phyloP scores from a whole-genome alignment of 2,888 invertebrate species.

The Nomada fabriciana region DNA sequence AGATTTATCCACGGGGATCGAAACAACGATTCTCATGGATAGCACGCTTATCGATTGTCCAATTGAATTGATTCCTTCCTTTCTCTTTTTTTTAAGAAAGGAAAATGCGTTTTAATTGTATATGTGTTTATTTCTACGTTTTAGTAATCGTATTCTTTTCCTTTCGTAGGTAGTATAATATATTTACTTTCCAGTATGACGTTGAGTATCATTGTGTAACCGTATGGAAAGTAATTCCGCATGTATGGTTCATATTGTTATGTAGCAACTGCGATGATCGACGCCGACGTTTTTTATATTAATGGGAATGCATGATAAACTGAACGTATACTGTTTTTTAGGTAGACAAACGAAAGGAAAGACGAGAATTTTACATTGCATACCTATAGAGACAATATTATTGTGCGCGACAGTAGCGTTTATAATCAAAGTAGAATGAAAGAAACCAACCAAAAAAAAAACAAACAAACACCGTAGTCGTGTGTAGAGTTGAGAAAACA shows the following conservation, averaged over 20 bases:
- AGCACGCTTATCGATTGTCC: constrained; percentile 31
- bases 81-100: constrained; percentile 19
- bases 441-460: constrained; percentile 16
- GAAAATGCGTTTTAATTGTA: constrained; percentile 24
- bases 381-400: constrained; percentile 75
- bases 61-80: constrained; percentile 25
- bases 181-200: constrained; percentile 27
- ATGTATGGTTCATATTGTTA: constrained; percentile 43
- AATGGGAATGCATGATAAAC: constrained; percentile 53
- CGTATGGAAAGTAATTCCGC: constrained; percentile 37
- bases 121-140: constrained; percentile 40
- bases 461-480: constrained; percentile 45
- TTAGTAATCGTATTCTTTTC: constrained; percentile 22
- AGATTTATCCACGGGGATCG: constrained; percentile 28
- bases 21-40: constrained; percentile 11
- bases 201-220: constrained; percentile 38
- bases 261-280: constrained; percentile 38
- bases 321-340: constrained; percentile 57
- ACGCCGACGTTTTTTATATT: constrained; percentile 40
- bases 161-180: constrained; percentile 27
- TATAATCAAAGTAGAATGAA: constrained; percentile 76
- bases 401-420: constrained; percentile 70
- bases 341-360: constrained; percentile 49
- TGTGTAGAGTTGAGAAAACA: constrained; percentile 53
- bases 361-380: constrained; percentile 65